phyloP scores from a whole-genome alignment of 2,797 vertebrate genomes.

The Tangara arthus region DNA sequence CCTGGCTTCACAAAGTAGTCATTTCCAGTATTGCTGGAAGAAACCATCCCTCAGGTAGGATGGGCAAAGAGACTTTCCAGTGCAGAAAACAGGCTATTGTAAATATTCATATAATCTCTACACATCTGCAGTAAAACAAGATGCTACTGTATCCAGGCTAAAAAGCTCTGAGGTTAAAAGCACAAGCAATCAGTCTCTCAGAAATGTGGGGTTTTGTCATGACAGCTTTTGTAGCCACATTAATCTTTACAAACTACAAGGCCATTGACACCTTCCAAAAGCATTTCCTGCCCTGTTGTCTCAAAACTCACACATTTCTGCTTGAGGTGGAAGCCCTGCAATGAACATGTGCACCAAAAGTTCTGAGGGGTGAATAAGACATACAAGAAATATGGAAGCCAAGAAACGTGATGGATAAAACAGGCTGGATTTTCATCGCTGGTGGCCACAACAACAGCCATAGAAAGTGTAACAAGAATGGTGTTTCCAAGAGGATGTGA shows the following conservation, averaged over 20 bases:
- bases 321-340: not conserved
- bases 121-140: not conserved
- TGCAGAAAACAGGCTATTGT: not conserved
- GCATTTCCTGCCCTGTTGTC: conserved; percentile 14
- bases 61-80: not conserved
- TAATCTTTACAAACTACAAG: not conserved
- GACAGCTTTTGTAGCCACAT: not conserved
- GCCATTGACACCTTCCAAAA: not conserved
- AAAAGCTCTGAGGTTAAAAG: not conserved
- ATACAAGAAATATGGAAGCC: not conserved
- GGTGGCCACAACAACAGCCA: conserved; percentile 29
- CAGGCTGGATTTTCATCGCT: conserved; percentile 23
- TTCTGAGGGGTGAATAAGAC: not conserved
- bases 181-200: not conserved
- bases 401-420: conserved; percentile 7
- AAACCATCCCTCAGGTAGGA: not conserved
- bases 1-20: not conserved
- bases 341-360: not conserved
- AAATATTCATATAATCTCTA: not conserved
- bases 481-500: conserved; percentile 43
- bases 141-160: not conserved
- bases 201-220: not conserved
- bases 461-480: not conserved
- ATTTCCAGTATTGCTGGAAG: not conserved
- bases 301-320: not conserved